Evolutionary conservation across 2,113 vertebrate species (phyloP).

Genomic region (Pavo muticus): DNA sequence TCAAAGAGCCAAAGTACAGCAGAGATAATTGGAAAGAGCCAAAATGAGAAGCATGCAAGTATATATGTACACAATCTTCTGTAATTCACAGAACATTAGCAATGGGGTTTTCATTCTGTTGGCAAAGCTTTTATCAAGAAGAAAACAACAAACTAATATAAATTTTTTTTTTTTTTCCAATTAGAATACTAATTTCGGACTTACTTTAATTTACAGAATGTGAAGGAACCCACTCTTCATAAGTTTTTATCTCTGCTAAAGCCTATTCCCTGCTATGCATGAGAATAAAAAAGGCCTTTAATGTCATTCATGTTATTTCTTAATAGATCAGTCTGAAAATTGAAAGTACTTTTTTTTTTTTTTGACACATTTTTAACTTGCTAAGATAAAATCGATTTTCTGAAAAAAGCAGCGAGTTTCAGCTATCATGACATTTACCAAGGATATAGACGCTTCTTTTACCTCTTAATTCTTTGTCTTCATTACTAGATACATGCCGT

Average conservation of each 20-base stretch:
- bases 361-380: accelerated
- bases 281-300: neutral
- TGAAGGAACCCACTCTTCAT: neutral
- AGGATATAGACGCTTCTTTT: neutral
- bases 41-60: neutral
- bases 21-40: slow-evolving; percentile 37
- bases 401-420: neutral
- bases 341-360: neutral
- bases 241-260: neutral
- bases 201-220: neutral
- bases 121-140: neutral
- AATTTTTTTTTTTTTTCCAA: neutral
- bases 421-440: neutral
- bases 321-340: neutral
- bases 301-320: neutral
- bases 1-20: neutral
- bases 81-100: neutral
- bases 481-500: accelerated
- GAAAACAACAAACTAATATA: neutral
- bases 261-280: neutral
- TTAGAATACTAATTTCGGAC: neutral
- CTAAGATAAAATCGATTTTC: neutral
- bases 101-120: neutral
- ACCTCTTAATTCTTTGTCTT: neutral
- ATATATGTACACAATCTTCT: accelerated